These are phyloP conservation scores for Ploceus nigricollis DNA, from an alignment of 2,113 vertebrate genomes.

Conservation along the genomic window DNA sequence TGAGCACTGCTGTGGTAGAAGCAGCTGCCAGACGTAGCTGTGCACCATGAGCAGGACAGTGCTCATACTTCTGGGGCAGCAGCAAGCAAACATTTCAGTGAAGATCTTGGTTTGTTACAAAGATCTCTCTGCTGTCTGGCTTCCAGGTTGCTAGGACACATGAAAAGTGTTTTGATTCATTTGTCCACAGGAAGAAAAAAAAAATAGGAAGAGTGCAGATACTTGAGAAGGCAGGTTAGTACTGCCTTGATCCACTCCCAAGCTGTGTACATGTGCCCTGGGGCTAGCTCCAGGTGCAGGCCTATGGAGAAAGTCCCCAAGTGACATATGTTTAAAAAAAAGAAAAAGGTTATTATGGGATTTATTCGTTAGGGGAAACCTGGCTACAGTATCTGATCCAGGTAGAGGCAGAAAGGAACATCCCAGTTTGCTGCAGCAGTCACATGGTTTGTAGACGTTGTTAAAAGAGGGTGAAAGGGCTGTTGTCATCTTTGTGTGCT, in stretches of 20 bases:
- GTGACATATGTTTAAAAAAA: neutral
- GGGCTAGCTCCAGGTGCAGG: constrained; percentile 2
- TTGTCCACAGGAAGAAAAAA: neutral
- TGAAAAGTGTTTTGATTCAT: constrained; percentile 11
- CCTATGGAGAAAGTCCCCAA: neutral
- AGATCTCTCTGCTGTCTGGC: neutral
- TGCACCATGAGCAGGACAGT: neutral
- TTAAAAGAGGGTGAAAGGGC: neutral
- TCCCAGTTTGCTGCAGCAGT: neutral
- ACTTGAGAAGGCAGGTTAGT: neutral
- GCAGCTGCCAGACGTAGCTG: neutral
- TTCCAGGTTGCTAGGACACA: constrained; percentile 24
- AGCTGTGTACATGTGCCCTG: neutral
- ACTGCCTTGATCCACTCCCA: constrained; percentile 19
- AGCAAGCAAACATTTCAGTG: neutral
- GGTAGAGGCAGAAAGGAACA: neutral
- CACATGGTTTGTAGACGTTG: neutral
- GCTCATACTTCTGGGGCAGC: neutral
- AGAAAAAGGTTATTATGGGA: neutral
- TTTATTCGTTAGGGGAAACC: neutral
- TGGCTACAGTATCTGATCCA: neutral
- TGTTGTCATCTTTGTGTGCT: neutral
- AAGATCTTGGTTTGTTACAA: neutral
- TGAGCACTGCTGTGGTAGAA: neutral
- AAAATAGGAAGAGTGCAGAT: neutral